A percentile compares a stretch with the other conserved stretches of the same genome.
Evolutionary conservation across 2,888 invertebrate species (phyloP).

Genomic region (Apodemia duryi): DNA sequence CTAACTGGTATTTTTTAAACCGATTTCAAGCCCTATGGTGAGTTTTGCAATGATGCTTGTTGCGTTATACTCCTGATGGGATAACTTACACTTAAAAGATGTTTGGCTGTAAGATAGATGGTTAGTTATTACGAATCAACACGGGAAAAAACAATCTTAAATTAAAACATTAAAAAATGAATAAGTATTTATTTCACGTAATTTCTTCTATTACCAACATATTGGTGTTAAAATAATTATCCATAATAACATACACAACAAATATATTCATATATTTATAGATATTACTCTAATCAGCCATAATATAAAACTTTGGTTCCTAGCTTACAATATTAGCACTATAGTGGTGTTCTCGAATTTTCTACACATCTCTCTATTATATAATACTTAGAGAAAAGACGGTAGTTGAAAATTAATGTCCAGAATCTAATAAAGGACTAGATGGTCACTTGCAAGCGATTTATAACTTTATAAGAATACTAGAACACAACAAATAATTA

Average conservation of each 20-base stretch:
- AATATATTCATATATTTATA: slow-evolving; percentile 42
- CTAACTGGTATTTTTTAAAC: too few relatives aligned
- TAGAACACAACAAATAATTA: slow-evolving; percentile 54
- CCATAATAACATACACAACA: slow-evolving; percentile 59
- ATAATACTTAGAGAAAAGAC: slow-evolving; percentile 10
- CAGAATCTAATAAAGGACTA: slow-evolving; percentile 52
- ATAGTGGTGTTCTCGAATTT: slow-evolving; percentile 34
- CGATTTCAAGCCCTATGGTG: too few relatives aligned
- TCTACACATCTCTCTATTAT: slow-evolving; percentile 16
- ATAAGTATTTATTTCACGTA: slow-evolving; percentile 69
- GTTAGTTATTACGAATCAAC: too few relatives aligned
- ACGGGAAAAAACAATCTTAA: neutral
- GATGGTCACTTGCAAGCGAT: slow-evolving; percentile 55
- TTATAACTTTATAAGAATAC: slow-evolving; percentile 33
- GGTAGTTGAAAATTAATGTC: slow-evolving; percentile 34
- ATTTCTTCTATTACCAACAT: slow-evolving; percentile 62
- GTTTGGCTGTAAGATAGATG: too few relatives aligned
- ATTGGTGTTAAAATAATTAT: slow-evolving; percentile 57
- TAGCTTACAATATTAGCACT: slow-evolving; percentile 52
- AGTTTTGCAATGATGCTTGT: too few relatives aligned
- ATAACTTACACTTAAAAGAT: too few relatives aligned
- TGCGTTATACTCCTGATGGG: too few relatives aligned
- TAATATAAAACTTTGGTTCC: slow-evolving; percentile 76
- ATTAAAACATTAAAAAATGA: slow-evolving; percentile 41
- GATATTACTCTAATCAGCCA: slow-evolving; percentile 49